These are phyloP conservation scores for Trichomalopsis sarcophagae DNA, from an alignment of 1,140 invertebrate species.

Conservation along the genomic window DNA sequence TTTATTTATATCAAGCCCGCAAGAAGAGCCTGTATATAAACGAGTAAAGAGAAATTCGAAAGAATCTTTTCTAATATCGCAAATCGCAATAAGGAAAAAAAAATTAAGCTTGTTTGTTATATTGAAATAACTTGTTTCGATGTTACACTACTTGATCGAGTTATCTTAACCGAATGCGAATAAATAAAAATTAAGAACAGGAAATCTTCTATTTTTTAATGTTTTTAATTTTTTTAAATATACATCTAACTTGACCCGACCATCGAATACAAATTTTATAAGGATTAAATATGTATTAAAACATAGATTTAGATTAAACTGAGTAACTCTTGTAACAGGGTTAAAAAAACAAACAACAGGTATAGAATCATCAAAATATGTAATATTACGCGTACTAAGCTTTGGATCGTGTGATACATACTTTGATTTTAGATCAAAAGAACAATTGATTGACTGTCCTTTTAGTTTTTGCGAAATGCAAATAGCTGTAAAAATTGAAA, in stretches of 20 bases:
- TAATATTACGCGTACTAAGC: slow-evolving; percentile 21
- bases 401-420: slow-evolving; percentile 40
- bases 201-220: slow-evolving; percentile 4
- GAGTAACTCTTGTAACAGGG: slow-evolving; percentile 17
- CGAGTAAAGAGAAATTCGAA: background rate
- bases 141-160: background rate
- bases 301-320: background rate
- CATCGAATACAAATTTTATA: slow-evolving; percentile 45
- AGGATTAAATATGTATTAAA: slow-evolving; percentile 32
- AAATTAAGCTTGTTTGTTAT: background rate
- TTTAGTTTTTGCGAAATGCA: slow-evolving; percentile 18
- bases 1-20: slow-evolving; percentile 5
- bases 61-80: background rate
- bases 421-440: slow-evolving; percentile 17
- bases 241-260: slow-evolving; percentile 22
- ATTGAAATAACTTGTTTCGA: background rate
- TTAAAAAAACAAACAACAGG: background rate
- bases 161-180: background rate
- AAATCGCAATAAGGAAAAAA: background rate
- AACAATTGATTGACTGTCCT: background rate
- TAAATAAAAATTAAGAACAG: slow-evolving; percentile 27
- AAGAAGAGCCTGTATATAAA: background rate
- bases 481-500: slow-evolving; percentile 56
- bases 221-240: slow-evolving; percentile 31
- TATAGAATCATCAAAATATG: slow-evolving; percentile 47